Percentiles rank a stretch among this genome's conserved stretches.
These are phyloP conservation scores for Larimichthys crocea DNA, from an alignment of 2,113 vertebrate species.

Conservation along the genomic window DNA sequence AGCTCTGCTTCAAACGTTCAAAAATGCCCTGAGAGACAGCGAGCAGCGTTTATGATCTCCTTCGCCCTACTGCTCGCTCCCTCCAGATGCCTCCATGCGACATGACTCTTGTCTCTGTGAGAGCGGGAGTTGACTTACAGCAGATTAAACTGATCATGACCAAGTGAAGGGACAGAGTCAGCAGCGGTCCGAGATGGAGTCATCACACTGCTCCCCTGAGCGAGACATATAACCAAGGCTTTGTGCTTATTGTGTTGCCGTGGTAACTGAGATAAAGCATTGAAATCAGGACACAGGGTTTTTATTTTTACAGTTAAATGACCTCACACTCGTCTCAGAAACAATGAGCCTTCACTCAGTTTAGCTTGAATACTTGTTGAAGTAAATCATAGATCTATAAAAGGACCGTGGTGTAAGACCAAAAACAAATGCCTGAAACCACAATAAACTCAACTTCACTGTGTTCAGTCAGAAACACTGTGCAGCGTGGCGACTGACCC, in stretches of 20 bases:
- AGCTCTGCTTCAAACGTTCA: slow-evolving; percentile 11
- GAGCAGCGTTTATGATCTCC: not conserved
- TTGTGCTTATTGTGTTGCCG: slow-evolving; percentile 30
- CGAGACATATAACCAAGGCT: not conserved
- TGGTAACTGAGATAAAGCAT: slow-evolving; percentile 26
- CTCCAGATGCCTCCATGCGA: not conserved
- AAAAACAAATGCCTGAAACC: not conserved
- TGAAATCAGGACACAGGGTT: slow-evolving; percentile 2
- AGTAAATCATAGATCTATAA: not conserved
- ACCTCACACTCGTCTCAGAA: slow-evolving; percentile 34
- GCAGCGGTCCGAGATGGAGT: slow-evolving; percentile 1
- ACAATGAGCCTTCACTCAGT: slow-evolving; percentile 10
- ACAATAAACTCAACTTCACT: not conserved
- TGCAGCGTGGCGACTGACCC: slow-evolving; percentile 69
- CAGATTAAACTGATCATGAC: slow-evolving; percentile 21
- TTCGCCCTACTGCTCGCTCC: not conserved
- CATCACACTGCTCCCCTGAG: slow-evolving; percentile 4
- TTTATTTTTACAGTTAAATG: slow-evolving; percentile 18
- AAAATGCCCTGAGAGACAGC: slow-evolving; percentile 6
- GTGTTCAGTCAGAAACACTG: not conserved
- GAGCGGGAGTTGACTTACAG: slow-evolving; percentile 17
- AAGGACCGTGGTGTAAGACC: not conserved
- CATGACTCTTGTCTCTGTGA: slow-evolving; percentile 30
- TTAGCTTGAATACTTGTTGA: not conserved
- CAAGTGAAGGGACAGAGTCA: slow-evolving; percentile 37